Conservation (phyloP, 2,888 invertebrate genomes). For the Hoplodrina blanda region DNA sequence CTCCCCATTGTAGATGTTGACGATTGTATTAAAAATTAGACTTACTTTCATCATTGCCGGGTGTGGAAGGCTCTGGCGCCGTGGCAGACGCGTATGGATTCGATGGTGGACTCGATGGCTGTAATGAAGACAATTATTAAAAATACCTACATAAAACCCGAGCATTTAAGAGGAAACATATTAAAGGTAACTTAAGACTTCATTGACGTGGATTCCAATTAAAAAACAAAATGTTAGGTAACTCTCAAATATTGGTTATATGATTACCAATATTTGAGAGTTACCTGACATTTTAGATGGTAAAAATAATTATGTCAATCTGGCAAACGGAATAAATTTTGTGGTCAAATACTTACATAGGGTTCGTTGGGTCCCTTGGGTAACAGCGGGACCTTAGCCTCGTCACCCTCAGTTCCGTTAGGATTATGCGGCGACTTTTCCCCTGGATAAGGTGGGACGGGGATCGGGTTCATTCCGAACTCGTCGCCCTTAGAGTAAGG, state of each 20-base stretch:
- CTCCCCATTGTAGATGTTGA: too few relatives aligned
- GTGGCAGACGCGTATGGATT: conserved; percentile 75
- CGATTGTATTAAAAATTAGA: not conserved
- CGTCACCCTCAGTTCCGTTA: conserved; percentile 9
- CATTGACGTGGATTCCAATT: too few relatives aligned
- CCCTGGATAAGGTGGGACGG: conserved; percentile 39
- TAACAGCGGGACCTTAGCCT: conserved; percentile 65
- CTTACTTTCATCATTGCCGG: conserved; percentile 67
- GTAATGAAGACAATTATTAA: conserved; percentile 24
- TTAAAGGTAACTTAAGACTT: too few relatives aligned
- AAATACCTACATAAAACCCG: not conserved
- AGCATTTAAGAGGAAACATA: not conserved
- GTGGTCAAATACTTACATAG: conserved; percentile 63
- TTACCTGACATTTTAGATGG: too few relatives aligned
- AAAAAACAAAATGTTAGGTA: too few relatives aligned
- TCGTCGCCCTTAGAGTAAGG: not conserved
- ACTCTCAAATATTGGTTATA: too few relatives aligned
- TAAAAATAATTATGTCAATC: too few relatives aligned
- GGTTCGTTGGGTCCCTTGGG: conserved; percentile 70
- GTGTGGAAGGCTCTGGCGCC: conserved; percentile 76
- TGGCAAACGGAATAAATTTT: not conserved
- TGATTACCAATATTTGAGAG: too few relatives aligned
- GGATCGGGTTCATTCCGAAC: conserved; percentile 1
- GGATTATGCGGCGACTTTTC: conserved; percentile 32
- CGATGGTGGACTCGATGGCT: conserved; percentile 59